These are phyloP conservation scores for Drosophila bunnanda DNA, from an alignment of 2,888 invertebrate genomes.

Conservation along the genomic window DNA sequence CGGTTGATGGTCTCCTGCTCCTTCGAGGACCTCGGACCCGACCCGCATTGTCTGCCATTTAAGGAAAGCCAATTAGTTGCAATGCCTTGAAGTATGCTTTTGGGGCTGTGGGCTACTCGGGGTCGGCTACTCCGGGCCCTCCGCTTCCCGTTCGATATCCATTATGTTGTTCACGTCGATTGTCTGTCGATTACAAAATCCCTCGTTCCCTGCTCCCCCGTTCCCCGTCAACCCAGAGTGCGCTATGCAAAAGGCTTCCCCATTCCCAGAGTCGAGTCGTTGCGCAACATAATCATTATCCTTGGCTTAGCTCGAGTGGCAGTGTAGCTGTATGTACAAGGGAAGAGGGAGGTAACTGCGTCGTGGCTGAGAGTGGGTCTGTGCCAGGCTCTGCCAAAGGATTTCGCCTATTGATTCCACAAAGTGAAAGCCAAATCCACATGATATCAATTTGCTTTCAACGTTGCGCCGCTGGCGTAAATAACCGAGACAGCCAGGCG, in stretches of 20 bases:
- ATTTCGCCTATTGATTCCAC: conserved; percentile 78
- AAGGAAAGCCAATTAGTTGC: conserved; percentile 79
- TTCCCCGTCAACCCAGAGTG: background rate
- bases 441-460: conserved; percentile 83
- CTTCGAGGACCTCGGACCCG: conserved; percentile 2
- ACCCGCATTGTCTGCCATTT: conserved; percentile 56
- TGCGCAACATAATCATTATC: conserved; percentile 81
- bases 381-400: conserved; percentile 62
- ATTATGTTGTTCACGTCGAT: conserved; percentile 77
- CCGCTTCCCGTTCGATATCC: conserved; percentile 54
- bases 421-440: conserved; percentile 81
- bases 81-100: conserved; percentile 63
- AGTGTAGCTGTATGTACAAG: conserved; percentile 20
- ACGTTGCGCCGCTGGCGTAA: conserved; percentile 68
- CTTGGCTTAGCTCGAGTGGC: conserved; percentile 73
- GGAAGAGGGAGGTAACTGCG: background rate
- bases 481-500: conserved; percentile 61
- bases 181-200: conserved; percentile 79
- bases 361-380: conserved; percentile 35
- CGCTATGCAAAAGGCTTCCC: conserved; percentile 64
- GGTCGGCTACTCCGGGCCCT: conserved; percentile 25
- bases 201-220: conserved; percentile 4
- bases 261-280: conserved; percentile 40
- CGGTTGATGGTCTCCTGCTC: conserved; percentile 6
- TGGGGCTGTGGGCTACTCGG: conserved; percentile 40